Conservation (phyloP, 2,797 vertebrate genomes). For the Phrynocephalus vlangalii region DNA sequence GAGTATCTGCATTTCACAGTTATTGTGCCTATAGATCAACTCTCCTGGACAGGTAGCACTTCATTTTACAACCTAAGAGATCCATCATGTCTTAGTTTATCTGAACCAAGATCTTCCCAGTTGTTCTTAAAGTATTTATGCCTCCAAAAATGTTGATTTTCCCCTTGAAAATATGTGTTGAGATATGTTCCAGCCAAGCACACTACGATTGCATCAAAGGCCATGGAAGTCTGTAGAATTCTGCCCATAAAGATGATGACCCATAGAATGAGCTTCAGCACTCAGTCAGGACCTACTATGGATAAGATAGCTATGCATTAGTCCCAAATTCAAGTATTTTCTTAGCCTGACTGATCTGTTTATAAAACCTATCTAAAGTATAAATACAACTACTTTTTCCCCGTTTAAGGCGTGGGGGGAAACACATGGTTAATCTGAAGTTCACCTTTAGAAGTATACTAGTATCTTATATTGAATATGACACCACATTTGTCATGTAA, state of each 20-base stretch:
- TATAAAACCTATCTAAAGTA: accelerated
- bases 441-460: slow-evolving; percentile 63
- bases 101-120: neutral
- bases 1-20: neutral
- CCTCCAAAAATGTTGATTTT: neutral
- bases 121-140: neutral
- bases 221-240: neutral
- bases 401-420: slow-evolving; percentile 10
- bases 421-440: slow-evolving; percentile 66
- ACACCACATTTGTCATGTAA: slow-evolving; percentile 71
- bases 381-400: neutral
- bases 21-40: neutral
- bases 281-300: neutral
- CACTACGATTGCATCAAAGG: neutral
- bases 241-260: neutral
- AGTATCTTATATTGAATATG: slow-evolving; percentile 72
- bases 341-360: slow-evolving; percentile 15
- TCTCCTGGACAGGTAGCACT: neutral
- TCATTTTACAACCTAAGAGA: neutral
- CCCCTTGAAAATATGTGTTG: neutral
- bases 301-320: slow-evolving; percentile 48
- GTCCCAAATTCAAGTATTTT: slow-evolving; percentile 46
- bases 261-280: neutral
- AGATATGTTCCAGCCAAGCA: neutral
- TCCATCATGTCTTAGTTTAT: neutral